Percentiles rank a stretch among this genome's conserved stretches.
Conservation (phyloP, 2,888 invertebrate genomes). For the Catocala fraxini region DNA sequence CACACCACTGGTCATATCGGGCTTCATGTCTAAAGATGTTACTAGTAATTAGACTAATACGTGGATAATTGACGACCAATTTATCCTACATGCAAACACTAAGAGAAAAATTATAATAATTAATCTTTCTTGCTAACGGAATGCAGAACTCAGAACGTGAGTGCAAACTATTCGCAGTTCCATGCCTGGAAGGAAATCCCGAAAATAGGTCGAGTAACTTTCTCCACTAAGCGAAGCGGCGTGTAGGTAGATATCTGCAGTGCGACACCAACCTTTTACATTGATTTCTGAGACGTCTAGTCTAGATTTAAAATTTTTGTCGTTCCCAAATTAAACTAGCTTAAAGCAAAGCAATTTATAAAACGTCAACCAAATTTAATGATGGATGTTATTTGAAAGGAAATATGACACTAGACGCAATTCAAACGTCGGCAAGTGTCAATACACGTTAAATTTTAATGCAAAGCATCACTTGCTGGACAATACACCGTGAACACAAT, state of each 20-base stretch:
- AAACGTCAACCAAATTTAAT: not conserved
- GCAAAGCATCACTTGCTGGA: slow-evolving; percentile 66
- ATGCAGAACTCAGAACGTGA: not conserved
- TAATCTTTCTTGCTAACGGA: not conserved
- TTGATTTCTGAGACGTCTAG: slow-evolving; percentile 67
- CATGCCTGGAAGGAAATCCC: slow-evolving; percentile 44
- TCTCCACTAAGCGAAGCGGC: slow-evolving; percentile 59
- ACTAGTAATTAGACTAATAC: not conserved
- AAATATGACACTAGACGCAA: slow-evolving; percentile 18
- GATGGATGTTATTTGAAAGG: not conserved
- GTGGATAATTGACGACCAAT: not conserved
- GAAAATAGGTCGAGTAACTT: slow-evolving; percentile 67
- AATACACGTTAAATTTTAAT: slow-evolving; percentile 65
- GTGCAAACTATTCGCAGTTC: slow-evolving; percentile 14
- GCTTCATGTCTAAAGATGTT: slow-evolving; percentile 2
- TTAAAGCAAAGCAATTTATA: not conserved
- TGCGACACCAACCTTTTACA: slow-evolving; percentile 73
- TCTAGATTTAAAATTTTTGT: slow-evolving; percentile 21
- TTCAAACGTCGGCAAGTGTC: slow-evolving; percentile 44
- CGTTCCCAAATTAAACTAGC: slow-evolving; percentile 6
- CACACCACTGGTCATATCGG: too few species aligned
- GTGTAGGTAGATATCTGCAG: slow-evolving; percentile 73
- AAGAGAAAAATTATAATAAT: too few species aligned
- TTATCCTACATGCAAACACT: too few species aligned
- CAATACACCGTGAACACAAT: slow-evolving; percentile 76